Evolutionary conservation across 2,113 vertebrate genomes (phyloP).

Genomic region (Trogon surrucura): DNA sequence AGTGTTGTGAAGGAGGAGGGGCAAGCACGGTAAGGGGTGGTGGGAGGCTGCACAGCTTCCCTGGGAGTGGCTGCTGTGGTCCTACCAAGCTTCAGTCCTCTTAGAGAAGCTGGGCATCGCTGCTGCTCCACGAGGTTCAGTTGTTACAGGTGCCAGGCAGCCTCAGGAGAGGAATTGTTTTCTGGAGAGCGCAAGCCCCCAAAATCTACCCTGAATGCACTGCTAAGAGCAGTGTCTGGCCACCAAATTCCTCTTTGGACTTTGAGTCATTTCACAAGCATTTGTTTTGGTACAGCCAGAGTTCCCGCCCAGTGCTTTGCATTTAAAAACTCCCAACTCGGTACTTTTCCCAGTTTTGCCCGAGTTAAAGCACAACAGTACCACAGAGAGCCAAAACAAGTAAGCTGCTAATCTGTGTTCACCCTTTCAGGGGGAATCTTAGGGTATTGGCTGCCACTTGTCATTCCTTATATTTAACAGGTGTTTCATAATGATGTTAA

Average conservation of each 20-base stretch:
- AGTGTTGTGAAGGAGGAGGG: neutral
- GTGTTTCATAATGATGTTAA: neutral
- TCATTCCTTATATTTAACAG: neutral
- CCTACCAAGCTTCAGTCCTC: neutral
- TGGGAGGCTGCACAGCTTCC: neutral
- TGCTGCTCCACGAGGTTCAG: accelerated
- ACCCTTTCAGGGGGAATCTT: neutral
- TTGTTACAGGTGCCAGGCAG: neutral
- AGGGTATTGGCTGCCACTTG: neutral
- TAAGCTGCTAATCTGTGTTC: neutral
- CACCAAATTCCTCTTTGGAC: neutral
- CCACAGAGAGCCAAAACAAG: neutral
- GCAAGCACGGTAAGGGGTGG: neutral
- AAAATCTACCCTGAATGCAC: neutral
- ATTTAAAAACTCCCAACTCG: neutral
- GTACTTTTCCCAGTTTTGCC: neutral
- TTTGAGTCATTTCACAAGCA: neutral
- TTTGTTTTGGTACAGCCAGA: neutral
- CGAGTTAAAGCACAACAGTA: neutral
- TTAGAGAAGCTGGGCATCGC: neutral
- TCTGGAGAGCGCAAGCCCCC: neutral
- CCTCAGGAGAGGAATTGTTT: neutral
- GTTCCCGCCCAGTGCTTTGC: neutral
- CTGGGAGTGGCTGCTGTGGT: neutral
- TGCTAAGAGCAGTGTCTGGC: neutral